phyloP scores from a whole-genome alignment of 2,888 invertebrate species.

The Ditylenchus weischeri region DNA sequence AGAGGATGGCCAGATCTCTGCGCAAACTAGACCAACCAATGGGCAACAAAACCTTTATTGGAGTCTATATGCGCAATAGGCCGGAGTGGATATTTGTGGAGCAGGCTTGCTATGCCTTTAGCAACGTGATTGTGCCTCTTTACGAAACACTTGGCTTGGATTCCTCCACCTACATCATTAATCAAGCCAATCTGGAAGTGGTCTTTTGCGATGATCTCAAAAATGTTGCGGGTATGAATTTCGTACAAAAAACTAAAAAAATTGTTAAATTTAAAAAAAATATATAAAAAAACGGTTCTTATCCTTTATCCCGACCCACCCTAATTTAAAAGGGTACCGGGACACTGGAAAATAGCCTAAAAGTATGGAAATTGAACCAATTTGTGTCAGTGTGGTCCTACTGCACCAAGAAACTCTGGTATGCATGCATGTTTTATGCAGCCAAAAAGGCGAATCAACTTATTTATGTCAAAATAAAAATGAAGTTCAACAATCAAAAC shows the following conservation, averaged over 20 bases:
- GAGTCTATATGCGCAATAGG: conserved; percentile 62
- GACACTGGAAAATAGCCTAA: no score
- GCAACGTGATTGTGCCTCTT: conserved; percentile 88
- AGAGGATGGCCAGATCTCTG: conserved; percentile 60
- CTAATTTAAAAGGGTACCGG: no score
- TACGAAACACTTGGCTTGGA: conserved; percentile 95
- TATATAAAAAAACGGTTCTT: no score
- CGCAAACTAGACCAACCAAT: conserved; percentile 56
- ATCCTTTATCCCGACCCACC: no score
- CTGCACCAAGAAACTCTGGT: no score
- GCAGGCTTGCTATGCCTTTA: conserved; percentile 86
- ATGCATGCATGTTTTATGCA: no score
- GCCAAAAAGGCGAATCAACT: no score
- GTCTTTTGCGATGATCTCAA: conserved; percentile 45
- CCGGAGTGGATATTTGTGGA: conserved; percentile 83
- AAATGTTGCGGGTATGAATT: no score
- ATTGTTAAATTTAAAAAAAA: conserved; percentile 1
- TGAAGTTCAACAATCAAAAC: no score
- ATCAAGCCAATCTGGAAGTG: conserved; percentile 58
- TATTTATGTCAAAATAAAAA: no score
- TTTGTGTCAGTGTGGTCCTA: no score
- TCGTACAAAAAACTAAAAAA: conserved; percentile 1
- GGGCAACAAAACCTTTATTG: conserved; percentile 59
- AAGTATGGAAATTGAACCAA: no score
- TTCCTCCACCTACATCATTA: conserved; percentile 74